Conservation (phyloP, 2,797 vertebrate species). For the Furcifer pardalis region DNA sequence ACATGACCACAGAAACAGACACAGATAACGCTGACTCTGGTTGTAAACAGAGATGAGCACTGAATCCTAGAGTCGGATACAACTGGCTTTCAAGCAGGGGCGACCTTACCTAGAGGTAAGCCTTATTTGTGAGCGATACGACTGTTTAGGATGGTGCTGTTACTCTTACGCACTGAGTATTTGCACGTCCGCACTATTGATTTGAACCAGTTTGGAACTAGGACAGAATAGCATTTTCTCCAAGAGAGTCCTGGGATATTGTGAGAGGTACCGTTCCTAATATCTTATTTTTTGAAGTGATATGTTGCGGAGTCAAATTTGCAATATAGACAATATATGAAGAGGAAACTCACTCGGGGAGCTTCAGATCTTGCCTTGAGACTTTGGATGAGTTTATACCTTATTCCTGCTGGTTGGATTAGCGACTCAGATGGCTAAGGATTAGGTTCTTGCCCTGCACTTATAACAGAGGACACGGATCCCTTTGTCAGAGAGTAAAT, state of each 20-base stretch:
- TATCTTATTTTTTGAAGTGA: too few species aligned
- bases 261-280: too few species aligned
- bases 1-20: too few species aligned
- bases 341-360: background rate
- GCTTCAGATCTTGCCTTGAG: background rate
- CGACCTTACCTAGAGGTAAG: background rate
- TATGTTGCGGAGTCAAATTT: background rate
- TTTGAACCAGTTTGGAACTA: background rate
- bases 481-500: constrained; percentile 11
- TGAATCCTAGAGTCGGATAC: too few species aligned
- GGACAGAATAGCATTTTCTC: background rate
- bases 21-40: too few species aligned
- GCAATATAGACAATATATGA: background rate
- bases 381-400: background rate
- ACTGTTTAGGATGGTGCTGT: background rate
- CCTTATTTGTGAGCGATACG: background rate
- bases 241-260: background rate
- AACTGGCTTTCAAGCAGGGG: too few species aligned
- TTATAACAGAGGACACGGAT: background rate
- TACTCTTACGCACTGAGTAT: background rate
- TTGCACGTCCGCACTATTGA: background rate
- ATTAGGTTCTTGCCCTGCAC: background rate
- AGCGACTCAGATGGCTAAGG: background rate
- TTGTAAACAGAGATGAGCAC: too few species aligned
- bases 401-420: background rate